phyloP scores from a whole-genome alignment of 2,113 vertebrate species.

The Machaerirhynchus nigripectus region DNA sequence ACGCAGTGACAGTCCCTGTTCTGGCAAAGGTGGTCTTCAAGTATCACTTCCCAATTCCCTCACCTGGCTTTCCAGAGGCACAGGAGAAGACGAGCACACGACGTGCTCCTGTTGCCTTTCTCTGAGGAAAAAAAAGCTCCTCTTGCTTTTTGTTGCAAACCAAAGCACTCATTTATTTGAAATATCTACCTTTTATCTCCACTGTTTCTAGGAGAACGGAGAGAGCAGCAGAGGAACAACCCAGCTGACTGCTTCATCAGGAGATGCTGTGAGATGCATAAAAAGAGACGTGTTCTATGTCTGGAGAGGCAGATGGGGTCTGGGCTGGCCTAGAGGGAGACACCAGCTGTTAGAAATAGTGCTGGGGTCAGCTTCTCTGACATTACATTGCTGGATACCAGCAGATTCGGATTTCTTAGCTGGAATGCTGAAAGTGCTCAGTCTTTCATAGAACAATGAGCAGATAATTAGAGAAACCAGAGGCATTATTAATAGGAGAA shows the following conservation, averaged over 20 bases:
- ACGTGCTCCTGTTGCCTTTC: neutral
- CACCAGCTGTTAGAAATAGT: neutral
- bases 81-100: neutral
- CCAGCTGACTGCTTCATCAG: neutral
- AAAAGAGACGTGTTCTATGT: neutral
- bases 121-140: neutral
- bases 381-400: neutral
- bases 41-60: neutral
- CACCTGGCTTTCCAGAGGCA: neutral
- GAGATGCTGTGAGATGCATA: neutral
- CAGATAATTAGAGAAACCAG: constrained; percentile 19
- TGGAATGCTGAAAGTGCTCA: neutral
- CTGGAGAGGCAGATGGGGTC: neutral
- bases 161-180: neutral
- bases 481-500: constrained; percentile 11
- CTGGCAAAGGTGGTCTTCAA: neutral
- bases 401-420: neutral
- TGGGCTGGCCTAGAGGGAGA: neutral
- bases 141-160: neutral
- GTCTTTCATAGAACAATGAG: neutral
- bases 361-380: neutral
- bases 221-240: neutral
- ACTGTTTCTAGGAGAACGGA: neutral
- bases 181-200: neutral
- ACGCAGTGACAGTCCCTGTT: neutral